Evolutionary conservation across 2,113 vertebrate genomes (phyloP).

Genomic region (Pterophyllum scalare): DNA sequence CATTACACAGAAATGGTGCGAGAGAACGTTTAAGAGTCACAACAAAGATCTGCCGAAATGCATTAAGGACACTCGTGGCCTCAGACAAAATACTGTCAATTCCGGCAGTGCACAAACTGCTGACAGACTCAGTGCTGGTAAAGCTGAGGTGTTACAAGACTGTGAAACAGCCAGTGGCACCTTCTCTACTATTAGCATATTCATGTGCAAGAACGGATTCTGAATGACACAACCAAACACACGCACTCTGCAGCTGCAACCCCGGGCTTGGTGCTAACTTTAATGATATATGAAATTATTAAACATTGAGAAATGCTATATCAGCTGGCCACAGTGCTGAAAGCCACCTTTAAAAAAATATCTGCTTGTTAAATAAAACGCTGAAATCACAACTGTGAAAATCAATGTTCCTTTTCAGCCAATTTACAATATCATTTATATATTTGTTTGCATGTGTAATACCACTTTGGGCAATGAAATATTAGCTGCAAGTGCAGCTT

Average conservation of each 20-base stretch:
- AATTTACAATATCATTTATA: not conserved
- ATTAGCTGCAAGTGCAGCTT: not conserved
- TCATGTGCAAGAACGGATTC: constrained; percentile 54
- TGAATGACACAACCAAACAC: constrained; percentile 43
- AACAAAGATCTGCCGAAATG: constrained; percentile 27
- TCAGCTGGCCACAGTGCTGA: not conserved
- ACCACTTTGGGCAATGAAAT: constrained; percentile 11
- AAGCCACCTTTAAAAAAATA: rapidly evolving
- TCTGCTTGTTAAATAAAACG: not conserved
- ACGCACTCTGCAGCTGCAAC: constrained; percentile 35
- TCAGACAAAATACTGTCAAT: constrained; percentile 51
- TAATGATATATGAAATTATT: constrained; percentile 31
- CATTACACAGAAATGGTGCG: constrained; percentile 5
- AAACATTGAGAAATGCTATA: not conserved
- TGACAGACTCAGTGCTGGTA: constrained; percentile 49
- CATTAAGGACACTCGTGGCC: constrained; percentile 29
- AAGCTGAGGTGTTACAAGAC: constrained; percentile 56
- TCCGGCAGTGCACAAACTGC: constrained; percentile 50
- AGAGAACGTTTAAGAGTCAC: constrained; percentile 24
- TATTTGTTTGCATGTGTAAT: not conserved
- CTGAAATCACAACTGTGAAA: not conserved
- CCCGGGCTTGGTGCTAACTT: constrained; percentile 17
- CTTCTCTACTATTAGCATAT: constrained; percentile 60
- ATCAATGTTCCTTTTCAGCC: not conserved
- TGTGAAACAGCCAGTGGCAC: constrained; percentile 59